A percentile compares a stretch with the other conserved stretches of the same genome.
Conservation (phyloP, 2,113 vertebrate species). For the Proteles cristata region DNA sequence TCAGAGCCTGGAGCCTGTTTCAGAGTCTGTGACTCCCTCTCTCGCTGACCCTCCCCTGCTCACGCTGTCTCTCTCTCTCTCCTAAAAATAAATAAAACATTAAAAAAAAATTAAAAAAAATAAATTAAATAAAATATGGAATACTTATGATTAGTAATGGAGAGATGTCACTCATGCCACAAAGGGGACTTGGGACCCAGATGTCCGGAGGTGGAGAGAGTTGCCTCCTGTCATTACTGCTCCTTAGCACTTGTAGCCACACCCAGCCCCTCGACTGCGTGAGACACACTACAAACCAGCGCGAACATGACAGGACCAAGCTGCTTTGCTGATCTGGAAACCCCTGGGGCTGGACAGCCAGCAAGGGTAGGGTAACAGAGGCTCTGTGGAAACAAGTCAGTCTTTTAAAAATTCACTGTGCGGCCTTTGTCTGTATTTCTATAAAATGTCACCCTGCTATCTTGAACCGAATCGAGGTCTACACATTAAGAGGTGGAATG, state of each 20-base stretch:
- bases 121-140: neutral
- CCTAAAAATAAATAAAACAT: too few relatives aligned
- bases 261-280: neutral
- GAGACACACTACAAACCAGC: neutral
- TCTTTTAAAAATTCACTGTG: neutral
- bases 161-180: neutral
- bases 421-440: neutral
- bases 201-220: neutral
- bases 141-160: neutral
- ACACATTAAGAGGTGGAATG: neutral
- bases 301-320: neutral
- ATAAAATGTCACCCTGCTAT: neutral
- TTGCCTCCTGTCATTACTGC: neutral
- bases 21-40: too few relatives aligned
- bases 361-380: neutral
- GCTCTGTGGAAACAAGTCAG: neutral
- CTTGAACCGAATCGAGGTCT: neutral
- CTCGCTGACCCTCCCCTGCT: too few relatives aligned
- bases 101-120: too few relatives aligned
- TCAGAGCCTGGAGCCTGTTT: too few relatives aligned
- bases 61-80: too few relatives aligned
- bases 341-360: neutral
- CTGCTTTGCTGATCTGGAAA: neutral
- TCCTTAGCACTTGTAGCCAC: neutral
- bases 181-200: neutral